Conservation (phyloP, 92 coral and sea anemone species). For the Phenganax stokvisi region DNA sequence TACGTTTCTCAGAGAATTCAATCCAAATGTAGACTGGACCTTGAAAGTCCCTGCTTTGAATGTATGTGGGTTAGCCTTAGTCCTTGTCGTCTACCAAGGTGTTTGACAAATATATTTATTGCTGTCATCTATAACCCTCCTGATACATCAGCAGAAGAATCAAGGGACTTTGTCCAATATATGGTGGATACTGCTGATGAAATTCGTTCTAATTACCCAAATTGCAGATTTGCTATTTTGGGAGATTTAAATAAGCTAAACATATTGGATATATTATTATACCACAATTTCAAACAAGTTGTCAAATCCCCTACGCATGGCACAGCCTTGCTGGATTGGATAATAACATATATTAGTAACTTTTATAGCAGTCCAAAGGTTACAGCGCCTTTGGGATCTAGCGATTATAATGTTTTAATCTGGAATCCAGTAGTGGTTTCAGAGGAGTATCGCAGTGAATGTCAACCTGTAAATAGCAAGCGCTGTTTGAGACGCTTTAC, state of each 20-base stretch:
- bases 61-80: conserved; percentile 16
- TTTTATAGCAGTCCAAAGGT: neutral
- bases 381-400: neutral
- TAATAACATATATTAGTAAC: neutral
- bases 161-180: neutral
- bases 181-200: neutral
- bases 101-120: neutral
- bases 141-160: neutral
- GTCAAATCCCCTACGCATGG: neutral
- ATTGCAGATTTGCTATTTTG: neutral
- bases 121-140: neutral
- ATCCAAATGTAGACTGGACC: conserved; percentile 21
- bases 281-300: conserved; percentile 15
- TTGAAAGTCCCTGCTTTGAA: neutral
- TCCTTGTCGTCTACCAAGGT: neutral
- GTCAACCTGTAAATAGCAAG: neutral
- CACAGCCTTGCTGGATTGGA: neutral
- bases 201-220: neutral
- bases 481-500: neutral
- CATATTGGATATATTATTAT: neutral
- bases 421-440: neutral
- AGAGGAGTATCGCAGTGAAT: neutral
- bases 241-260: neutral
- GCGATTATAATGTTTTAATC: neutral
- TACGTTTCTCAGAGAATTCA: conserved; percentile 5